Evolutionary conservation across 2,888 invertebrate genomes (phyloP).

Genomic region (Drosophila pullipes): DNA sequence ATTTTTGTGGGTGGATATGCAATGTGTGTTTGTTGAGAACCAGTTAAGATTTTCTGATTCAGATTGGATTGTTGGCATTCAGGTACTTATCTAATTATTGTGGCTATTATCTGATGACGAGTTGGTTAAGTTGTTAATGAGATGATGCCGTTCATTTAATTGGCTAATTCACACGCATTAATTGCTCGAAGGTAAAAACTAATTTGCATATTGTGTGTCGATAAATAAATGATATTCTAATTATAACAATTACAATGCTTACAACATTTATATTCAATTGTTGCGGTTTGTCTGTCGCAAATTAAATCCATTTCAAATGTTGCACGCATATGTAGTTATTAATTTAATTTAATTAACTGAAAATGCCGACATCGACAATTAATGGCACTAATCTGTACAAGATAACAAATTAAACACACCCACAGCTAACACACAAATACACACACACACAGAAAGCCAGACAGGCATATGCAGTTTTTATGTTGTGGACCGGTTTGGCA

Average conservation of each 20-base stretch:
- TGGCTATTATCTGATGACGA: conserved; percentile 17
- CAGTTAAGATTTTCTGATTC: background rate
- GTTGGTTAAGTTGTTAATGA: conserved; percentile 28
- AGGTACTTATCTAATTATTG: background rate
- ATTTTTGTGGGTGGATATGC: background rate
- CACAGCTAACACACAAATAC: background rate
- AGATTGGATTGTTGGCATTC: background rate
- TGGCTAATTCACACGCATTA: conserved; percentile 32
- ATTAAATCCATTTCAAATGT: background rate
- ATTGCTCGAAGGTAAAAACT: conserved; percentile 25
- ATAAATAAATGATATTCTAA: background rate
- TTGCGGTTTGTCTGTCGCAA: conserved; percentile 51
- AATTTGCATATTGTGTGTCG: conserved; percentile 3
- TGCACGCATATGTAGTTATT: conserved; percentile 35
- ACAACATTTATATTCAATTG: conserved; percentile 54
- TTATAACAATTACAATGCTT: conserved; percentile 17
- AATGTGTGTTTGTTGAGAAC: background rate
- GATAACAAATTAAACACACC: conserved; percentile 25
- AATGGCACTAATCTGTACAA: conserved; percentile 38
- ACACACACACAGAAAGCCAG: background rate
- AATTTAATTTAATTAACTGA: conserved; percentile 12
- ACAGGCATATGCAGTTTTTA: conserved; percentile 34
- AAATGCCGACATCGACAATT: conserved; percentile 27
- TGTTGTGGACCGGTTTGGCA: conserved; percentile 33
- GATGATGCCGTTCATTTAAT: conserved; percentile 53